A percentile compares a stretch with the other conserved stretches of the same genome.
Evolutionary conservation across 1,140 invertebrate genomes (phyloP).

Genomic region (Hirudo medicinalis): DNA sequence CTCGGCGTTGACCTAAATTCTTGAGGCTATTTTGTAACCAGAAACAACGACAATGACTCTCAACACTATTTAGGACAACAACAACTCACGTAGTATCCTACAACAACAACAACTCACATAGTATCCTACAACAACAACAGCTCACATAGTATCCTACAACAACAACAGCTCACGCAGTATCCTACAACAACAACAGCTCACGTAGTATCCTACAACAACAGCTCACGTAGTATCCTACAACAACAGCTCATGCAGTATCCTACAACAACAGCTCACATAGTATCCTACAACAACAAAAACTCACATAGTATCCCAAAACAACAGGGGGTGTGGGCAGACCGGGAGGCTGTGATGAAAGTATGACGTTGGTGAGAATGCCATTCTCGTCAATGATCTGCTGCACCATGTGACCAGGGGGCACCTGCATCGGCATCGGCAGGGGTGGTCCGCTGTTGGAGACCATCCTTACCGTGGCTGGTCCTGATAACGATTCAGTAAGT

Average conservation of each 20-base stretch:
- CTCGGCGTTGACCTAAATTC: too few species aligned
- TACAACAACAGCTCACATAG: too few species aligned
- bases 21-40: too few species aligned
- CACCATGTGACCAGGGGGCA: conserved; percentile 72
- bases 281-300: conserved; percentile 17
- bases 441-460: conserved; percentile 63
- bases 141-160: too few species aligned
- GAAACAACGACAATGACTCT: too few species aligned
- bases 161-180: too few species aligned
- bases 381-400: conserved; percentile 78
- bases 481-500: conserved; percentile 33
- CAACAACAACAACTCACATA: conserved; percentile 29
- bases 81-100: too few species aligned
- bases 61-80: too few species aligned
- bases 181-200: too few species aligned
- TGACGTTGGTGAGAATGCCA: conserved; percentile 66
- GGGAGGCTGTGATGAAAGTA: conserved; percentile 58
- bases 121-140: conserved; percentile 32
- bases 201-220: too few species aligned
- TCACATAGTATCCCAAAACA: conserved; percentile 36
- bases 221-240: too few species aligned
- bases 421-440: conserved; percentile 69
- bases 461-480: conserved; percentile 67
- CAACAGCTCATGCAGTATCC: too few species aligned
- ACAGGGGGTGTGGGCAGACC: conserved; percentile 31